Evolutionary conservation across 2,113 vertebrate genomes (phyloP), one percentile per base, ranked within the genome.

Genomic region (Sylvia atricapilla): DNA sequence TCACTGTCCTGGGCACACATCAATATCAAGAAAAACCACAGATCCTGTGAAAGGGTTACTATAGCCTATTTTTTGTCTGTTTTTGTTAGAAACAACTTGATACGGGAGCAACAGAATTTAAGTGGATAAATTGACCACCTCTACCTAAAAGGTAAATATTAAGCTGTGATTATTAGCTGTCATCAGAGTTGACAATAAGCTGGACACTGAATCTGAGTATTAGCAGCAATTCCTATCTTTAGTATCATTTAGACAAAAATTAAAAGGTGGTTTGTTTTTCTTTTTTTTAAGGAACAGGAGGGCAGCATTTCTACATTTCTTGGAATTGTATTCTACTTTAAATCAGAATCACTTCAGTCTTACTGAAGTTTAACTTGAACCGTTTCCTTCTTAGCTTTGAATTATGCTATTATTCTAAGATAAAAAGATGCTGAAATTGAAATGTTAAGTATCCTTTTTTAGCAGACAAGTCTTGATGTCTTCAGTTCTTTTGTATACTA

Each of bases 371-470:
- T 85, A 87, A 84, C 55, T 88, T 44, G 50, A 95, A 94, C 15
- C 11, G 46, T 46, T 93, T 89, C 28, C 19, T 63, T 86, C 47
- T 74, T 49, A 49, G 55, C 22, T 92, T 89, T 93, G 83, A 88
- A 93, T 77, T 25, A 81, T 0, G 1, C 52, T 94, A 81, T 77
- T 96, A 86, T 87, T 91, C 46, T 85, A 92, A 84, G 85, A 93
- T 91, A 81, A 92, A 94, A 82, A 75, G 73, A 84, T 69, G 52
- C 23, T 69, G 53, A 60, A 94, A 94, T 76, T 56, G 52, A 96
- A 94, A 70, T 75, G 60, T 68, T 94, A 94, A 89, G 79, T n/a
- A 75, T 33, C 4, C 37, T 60, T 93, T 95, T 94, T 75, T 30
- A 90, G 53, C 44, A 90, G 62, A 89, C 47, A 90, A 84, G 76